Evolutionary conservation across 2,888 invertebrate genomes (phyloP).

Genomic region (Limnephilus rhombicus): DNA sequence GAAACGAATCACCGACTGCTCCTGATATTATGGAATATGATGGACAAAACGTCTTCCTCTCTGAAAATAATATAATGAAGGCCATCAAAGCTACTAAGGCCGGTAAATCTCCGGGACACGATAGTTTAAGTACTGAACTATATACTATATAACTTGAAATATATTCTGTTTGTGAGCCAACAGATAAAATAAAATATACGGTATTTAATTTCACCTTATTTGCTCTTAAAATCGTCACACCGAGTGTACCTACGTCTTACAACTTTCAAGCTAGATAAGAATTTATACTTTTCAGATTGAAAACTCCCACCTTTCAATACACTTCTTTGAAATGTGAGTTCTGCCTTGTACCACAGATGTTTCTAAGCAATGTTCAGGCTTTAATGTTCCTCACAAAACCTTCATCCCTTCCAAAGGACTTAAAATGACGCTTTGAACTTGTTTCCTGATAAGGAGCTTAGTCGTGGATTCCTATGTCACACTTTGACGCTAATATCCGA

Average conservation of each 20-base stretch:
- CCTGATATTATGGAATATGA: too few species aligned
- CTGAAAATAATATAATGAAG: too few species aligned
- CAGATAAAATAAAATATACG: too few species aligned
- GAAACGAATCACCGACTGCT: too few species aligned
- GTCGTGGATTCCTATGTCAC: not conserved
- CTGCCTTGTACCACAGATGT: not conserved
- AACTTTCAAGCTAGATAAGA: not conserved
- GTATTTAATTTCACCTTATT: too few species aligned
- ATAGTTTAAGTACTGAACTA: too few species aligned
- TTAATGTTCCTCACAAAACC: not conserved
- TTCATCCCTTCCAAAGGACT: not conserved
- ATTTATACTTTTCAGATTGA: not conserved
- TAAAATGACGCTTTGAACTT: not conserved
- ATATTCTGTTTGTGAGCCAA: too few species aligned
- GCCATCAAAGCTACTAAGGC: too few species aligned
- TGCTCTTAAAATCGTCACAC: too few species aligned
- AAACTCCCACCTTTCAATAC: not conserved
- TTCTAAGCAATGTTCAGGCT: not conserved
- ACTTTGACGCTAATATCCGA: not conserved
- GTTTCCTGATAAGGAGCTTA: not conserved
- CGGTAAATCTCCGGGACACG: too few species aligned
- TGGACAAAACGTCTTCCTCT: too few species aligned
- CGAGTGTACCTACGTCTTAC: not conserved
- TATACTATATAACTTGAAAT: too few species aligned
- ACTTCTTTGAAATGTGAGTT: conserved; percentile 1